A percentile compares a stretch with the other conserved stretches of the same genome.
Evolutionary conservation across 2,797 vertebrate species (phyloP).

Genomic region (Pantherophis vulpinus): DNA sequence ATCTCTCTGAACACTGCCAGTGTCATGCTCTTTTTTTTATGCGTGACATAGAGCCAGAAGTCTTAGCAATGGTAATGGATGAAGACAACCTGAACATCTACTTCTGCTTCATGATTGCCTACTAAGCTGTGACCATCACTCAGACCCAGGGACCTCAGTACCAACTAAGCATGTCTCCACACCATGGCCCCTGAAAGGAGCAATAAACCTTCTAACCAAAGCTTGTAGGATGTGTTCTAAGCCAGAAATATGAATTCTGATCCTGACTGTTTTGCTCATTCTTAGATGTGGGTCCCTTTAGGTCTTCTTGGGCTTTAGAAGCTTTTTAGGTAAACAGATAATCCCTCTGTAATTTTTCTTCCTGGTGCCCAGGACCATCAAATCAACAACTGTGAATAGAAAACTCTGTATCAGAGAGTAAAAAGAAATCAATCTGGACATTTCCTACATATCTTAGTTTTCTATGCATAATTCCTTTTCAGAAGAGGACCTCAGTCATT

Average conservation of each 20-base stretch:
- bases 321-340: neutral
- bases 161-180: neutral
- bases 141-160: neutral
- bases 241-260: neutral
- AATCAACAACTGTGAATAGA: neutral
- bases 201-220: constrained; percentile 35
- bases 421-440: neutral
- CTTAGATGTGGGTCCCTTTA: neutral
- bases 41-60: constrained; percentile 45
- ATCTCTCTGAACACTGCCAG: constrained; percentile 53
- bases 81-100: constrained; percentile 40
- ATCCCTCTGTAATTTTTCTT: neutral
- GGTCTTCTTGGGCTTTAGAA: neutral
- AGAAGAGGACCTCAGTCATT: neutral
- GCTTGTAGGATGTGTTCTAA: neutral
- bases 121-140: constrained; percentile 1
- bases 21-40: constrained; percentile 55
- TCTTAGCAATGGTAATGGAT: constrained; percentile 36
- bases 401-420: neutral
- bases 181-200: constrained; percentile 11
- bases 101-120: constrained; percentile 48
- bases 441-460: neutral
- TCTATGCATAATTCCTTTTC: neutral
- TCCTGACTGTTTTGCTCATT: neutral
- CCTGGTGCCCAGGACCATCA: neutral